A percentile compares a stretch with the other conserved stretches of the same genome.
phyloP scores from a whole-genome alignment of 2,113 vertebrate species.

The Piaya cayana region DNA sequence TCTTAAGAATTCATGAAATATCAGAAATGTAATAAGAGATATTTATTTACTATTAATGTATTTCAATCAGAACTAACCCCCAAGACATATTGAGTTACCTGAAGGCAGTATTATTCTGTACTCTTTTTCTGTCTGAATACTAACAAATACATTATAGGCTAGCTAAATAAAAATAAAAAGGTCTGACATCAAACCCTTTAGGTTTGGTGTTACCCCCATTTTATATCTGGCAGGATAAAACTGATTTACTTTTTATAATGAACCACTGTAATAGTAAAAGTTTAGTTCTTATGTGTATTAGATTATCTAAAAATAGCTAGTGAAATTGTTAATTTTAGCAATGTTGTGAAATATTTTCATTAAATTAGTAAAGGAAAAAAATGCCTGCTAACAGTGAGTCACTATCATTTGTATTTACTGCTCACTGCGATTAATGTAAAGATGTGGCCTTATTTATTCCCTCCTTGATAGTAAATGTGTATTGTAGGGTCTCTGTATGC shows the following conservation, averaged over 20 bases:
- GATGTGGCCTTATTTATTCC: not conserved
- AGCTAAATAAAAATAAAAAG: not conserved
- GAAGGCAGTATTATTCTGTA: not conserved
- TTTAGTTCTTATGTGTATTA: not conserved
- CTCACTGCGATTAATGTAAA: not conserved
- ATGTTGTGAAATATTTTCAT: not conserved
- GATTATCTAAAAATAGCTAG: not conserved
- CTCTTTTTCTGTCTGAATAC: not conserved
- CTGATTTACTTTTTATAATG: not conserved
- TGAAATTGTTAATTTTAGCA: not conserved
- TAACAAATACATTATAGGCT: not conserved
- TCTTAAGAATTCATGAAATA: not conserved
- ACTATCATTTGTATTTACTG: not conserved
- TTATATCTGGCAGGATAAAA: not conserved
- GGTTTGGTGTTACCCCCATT: not conserved
- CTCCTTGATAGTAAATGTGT: fast-evolving
- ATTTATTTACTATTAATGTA: not conserved
- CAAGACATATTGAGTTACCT: not conserved
- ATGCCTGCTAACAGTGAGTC: not conserved
- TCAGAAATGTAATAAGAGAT: not conserved
- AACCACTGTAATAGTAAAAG: not conserved
- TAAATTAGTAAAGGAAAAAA: not conserved
- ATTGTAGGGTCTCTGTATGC: not conserved
- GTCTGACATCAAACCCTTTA: not conserved
- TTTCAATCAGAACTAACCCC: not conserved